These are phyloP conservation scores for Genyomyrus donnyi DNA, from an alignment of 2,113 vertebrate genomes.

Conservation along the genomic window DNA sequence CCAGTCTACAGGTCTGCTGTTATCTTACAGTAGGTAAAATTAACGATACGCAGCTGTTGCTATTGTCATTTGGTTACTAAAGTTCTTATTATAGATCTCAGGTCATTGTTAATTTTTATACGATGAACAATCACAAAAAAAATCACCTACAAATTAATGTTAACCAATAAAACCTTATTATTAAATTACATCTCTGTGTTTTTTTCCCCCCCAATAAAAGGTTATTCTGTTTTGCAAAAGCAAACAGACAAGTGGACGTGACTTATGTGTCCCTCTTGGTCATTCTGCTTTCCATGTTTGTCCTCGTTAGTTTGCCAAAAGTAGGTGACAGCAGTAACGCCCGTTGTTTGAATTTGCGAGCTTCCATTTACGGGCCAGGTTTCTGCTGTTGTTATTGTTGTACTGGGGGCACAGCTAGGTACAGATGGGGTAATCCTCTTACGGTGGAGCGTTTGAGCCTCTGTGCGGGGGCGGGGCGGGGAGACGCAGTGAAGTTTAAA, in stretches of 20 bases:
- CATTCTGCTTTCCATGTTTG: neutral
- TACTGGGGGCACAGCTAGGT: constrained; percentile 32
- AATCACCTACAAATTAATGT: neutral
- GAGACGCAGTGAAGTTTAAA: neutral
- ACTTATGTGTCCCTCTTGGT: neutral
- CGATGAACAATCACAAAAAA: neutral
- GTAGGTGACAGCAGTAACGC: neutral
- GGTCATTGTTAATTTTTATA: neutral
- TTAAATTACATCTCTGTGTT: neutral
- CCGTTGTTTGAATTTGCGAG: neutral
- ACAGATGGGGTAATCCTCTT: constrained; percentile 55
- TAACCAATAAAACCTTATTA: neutral
- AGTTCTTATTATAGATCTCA: neutral
- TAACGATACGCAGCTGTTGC: neutral
- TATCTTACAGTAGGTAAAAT: neutral
- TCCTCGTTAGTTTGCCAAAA: neutral
- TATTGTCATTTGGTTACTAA: neutral
- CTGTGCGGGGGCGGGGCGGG: constrained; percentile 26
- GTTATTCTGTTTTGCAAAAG: neutral
- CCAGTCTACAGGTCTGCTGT: neutral
- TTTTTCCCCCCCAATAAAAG: neutral
- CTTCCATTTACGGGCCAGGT: neutral
- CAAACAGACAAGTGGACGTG: neutral
- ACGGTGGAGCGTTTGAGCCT: constrained; percentile 39
- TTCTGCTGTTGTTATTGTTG: constrained; percentile 19